phyloP scores from a whole-genome alignment of 2,113 vertebrate genomes.

The Burhinus bistriatus region DNA sequence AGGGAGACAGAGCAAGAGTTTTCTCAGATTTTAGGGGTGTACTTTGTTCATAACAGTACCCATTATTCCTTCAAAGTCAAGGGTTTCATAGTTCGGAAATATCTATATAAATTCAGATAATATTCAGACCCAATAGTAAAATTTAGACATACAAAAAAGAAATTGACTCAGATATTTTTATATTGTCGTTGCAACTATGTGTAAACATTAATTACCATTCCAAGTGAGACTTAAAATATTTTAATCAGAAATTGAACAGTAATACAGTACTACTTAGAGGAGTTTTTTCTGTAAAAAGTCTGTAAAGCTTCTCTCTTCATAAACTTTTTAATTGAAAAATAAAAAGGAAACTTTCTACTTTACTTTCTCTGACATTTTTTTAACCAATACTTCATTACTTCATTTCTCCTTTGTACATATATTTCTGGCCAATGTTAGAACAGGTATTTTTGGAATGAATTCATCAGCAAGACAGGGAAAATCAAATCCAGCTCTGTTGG shows the following conservation, averaged over 20 bases:
- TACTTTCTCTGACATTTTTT: not conserved
- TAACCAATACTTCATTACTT: not conserved
- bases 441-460: not conserved
- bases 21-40: not conserved
- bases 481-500: conserved; percentile 1
- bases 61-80: not conserved
- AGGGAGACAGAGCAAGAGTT: not conserved
- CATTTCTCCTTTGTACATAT: not conserved
- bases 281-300: not conserved
- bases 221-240: not conserved
- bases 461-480: not conserved
- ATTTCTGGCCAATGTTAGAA: not conserved
- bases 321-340: not conserved
- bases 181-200: not conserved
- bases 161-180: not conserved
- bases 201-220: not conserved
- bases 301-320: not conserved
- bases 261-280: not conserved
- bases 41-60: not conserved
- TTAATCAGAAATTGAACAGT: not conserved
- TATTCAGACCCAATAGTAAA: not conserved
- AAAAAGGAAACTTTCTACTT: not conserved
- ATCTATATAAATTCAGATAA: not conserved
- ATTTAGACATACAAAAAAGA: not conserved
- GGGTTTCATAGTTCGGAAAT: not conserved